Evolutionary conservation across 2,888 invertebrate species (phyloP).

Genomic region (Neoascia interrupta): DNA sequence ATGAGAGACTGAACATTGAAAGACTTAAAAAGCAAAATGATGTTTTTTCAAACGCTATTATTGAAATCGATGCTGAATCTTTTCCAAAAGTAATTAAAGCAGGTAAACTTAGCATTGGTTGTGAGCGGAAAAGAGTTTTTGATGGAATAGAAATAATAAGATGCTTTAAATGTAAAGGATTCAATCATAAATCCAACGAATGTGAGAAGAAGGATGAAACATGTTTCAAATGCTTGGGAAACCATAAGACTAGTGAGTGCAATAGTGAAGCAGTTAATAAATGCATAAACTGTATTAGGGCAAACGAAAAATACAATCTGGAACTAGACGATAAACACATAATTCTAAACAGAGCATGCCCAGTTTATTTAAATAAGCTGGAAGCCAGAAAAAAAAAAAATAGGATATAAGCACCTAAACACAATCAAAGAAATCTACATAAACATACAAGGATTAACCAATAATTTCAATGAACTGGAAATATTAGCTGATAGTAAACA

Average conservation of each 20-base stretch:
- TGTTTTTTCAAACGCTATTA: neutral
- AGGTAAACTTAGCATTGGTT: conserved; percentile 7
- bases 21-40: neutral
- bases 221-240: conserved; percentile 16
- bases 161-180: conserved; percentile 26
- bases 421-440: neutral
- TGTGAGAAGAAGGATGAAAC: conserved; percentile 15
- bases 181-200: conserved; percentile 21
- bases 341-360: conserved; percentile 3
- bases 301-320: conserved; percentile 25
- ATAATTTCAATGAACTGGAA: neutral
- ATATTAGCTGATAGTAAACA: neutral
- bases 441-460: conserved; percentile 8
- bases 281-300: conserved; percentile 26
- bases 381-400: neutral
- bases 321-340: conserved; percentile 9
- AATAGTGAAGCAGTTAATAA: conserved; percentile 13
- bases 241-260: conserved; percentile 27
- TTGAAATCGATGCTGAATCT: conserved; percentile 4
- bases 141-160: conserved; percentile 1
- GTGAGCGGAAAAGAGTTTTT: neutral
- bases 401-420: conserved; percentile 8
- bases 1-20: neutral
- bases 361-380: conserved; percentile 4
- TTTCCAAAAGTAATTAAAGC: conserved; percentile 1